Evolutionary conservation across 2,888 invertebrate genomes (phyloP).

Genomic region (Cabera pusaria): DNA sequence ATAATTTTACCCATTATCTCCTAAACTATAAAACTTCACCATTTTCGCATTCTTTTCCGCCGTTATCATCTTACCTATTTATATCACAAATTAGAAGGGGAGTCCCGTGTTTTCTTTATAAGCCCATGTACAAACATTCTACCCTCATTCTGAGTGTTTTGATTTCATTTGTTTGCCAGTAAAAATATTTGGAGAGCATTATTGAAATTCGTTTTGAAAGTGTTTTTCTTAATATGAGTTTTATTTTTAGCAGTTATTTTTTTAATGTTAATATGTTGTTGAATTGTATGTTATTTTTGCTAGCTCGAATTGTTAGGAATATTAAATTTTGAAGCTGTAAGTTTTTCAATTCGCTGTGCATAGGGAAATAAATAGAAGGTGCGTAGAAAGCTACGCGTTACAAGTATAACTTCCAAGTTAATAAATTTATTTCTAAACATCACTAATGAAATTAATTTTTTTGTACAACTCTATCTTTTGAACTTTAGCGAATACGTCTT

Average conservation of each 20-base stretch:
- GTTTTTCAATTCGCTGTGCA: too few relatives aligned
- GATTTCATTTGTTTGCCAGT: conserved; percentile 11
- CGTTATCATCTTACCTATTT: conserved; percentile 12
- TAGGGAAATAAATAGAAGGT: too few relatives aligned
- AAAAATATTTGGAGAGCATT: not conserved
- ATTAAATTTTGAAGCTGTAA: too few relatives aligned
- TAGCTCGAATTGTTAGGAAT: too few relatives aligned
- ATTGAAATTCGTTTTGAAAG: conserved; percentile 2
- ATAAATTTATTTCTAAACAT: too few relatives aligned
- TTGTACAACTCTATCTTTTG: too few relatives aligned
- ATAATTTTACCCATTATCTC: conserved; percentile 3
- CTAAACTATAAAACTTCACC: conserved; percentile 6
- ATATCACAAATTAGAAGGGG: conserved; percentile 13
- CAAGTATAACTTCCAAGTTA: too few relatives aligned
- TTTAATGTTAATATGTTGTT: conserved; percentile 2
- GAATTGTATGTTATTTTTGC: too few relatives aligned
- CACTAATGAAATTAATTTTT: too few relatives aligned
- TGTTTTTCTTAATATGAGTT: not conserved
- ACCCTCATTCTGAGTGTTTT: conserved; percentile 4
- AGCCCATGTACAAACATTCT: conserved; percentile 2
- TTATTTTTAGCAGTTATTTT: not conserved
- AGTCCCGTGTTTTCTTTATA: conserved; percentile 2
- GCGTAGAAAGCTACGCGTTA: too few relatives aligned
- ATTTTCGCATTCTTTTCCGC: conserved; percentile 11
- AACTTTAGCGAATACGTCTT: too few relatives aligned